Conservation (phyloP, 1,140 invertebrate genomes). For the Calephelis nemesis region DNA sequence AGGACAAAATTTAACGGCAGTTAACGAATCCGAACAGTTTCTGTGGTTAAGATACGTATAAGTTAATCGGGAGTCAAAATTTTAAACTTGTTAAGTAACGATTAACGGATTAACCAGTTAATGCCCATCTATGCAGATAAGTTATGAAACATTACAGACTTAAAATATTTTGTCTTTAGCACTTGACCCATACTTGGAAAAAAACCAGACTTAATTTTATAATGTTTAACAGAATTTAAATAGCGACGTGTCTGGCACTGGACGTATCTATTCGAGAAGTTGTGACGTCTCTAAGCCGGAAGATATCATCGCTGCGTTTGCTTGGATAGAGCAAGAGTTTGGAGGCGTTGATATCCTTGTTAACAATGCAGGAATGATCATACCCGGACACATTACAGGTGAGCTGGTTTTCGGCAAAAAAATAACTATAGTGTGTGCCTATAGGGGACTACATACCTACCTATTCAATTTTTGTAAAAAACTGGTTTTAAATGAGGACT, state of each 20-base stretch:
- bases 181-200: no score
- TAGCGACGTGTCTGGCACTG: constrained; percentile 40
- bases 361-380: constrained; percentile 85
- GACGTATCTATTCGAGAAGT: constrained; percentile 52
- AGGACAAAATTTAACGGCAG: no score
- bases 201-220: neutral
- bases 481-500: neutral
- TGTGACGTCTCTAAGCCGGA: constrained; percentile 84
- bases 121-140: no score
- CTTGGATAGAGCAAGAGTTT: constrained; percentile 80
- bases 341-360: constrained; percentile 85
- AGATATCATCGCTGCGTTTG: constrained; percentile 84
- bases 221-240: constrained; percentile 38
- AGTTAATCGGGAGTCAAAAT: no score
- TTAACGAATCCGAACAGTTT: no score
- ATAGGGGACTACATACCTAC: no score
- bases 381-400: constrained; percentile 56
- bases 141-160: no score
- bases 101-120: no score
- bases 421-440: neutral
- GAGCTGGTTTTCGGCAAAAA: constrained; percentile 27
- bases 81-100: no score
- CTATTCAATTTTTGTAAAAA: no score
- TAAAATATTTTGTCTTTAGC: no score
- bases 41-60: no score